These are phyloP conservation scores for Muschampia plurimacula DNA, from an alignment of 2,888 invertebrate species.

Conservation along the genomic window DNA sequence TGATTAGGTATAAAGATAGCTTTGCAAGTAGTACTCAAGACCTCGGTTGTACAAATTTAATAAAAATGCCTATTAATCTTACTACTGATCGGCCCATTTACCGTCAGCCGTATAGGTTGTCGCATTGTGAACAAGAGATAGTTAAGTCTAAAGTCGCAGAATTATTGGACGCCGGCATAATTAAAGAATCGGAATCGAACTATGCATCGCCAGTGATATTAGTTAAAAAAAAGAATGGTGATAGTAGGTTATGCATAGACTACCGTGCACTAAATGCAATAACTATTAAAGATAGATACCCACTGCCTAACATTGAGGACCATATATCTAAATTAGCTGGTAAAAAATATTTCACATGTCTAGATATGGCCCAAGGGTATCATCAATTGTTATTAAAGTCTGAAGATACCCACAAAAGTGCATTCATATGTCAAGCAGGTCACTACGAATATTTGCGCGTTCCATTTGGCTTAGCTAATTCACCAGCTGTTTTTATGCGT, in stretches of 20 bases:
- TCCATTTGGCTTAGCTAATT: conserved; percentile 48
- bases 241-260: conserved; percentile 49
- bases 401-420: conserved; percentile 45
- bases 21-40: neutral
- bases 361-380: conserved; percentile 47
- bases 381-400: conserved; percentile 44
- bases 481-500: conserved; percentile 46
- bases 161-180: conserved; percentile 48
- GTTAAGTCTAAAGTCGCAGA: conserved; percentile 43
- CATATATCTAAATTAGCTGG: conserved; percentile 46
- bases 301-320: conserved; percentile 50
- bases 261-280: conserved; percentile 47
- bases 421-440: conserved; percentile 46
- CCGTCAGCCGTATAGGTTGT: neutral
- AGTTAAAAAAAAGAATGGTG: conserved; percentile 49
- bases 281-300: conserved; percentile 48
- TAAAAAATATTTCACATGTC: conserved; percentile 45
- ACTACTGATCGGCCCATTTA: neutral
- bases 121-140: conserved; percentile 43
- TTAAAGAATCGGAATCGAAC: conserved; percentile 46
- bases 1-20: neutral
- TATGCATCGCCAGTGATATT: conserved; percentile 49
- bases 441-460: conserved; percentile 47
- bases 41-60: neutral
- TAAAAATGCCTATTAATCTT: conserved; percentile 6